phyloP scores from a whole-genome alignment of 2,888 invertebrate genomes.

The Reticulitermes lucifugus region DNA sequence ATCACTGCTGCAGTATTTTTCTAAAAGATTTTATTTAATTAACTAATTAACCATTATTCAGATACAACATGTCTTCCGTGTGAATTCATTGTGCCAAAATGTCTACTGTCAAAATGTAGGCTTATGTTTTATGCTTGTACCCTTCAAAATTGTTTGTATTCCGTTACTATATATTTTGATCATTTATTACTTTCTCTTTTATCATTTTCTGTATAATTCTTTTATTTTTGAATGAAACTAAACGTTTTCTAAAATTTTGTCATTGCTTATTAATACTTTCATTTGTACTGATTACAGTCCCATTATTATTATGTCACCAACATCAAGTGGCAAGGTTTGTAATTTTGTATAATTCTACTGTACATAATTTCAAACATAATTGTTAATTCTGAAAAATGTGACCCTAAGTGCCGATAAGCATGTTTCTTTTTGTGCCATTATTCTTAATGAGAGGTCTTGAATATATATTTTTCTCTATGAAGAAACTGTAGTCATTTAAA shows the following conservation, averaged over 20 bases:
- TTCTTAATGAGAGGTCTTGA: neutral
- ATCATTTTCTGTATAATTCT: constrained; percentile 15
- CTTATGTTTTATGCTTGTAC: constrained; percentile 29
- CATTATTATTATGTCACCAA: constrained; percentile 7
- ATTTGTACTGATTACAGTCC: neutral
- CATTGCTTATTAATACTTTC: neutral
- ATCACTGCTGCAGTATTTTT: constrained; percentile 47
- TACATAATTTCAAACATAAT: neutral
- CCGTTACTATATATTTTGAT: neutral
- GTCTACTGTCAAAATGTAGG: constrained; percentile 37
- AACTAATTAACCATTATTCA: constrained; percentile 36
- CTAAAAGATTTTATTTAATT: constrained; percentile 31
- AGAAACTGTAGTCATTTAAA: neutral
- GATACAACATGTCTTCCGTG: constrained; percentile 46
- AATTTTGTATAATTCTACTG: constrained; percentile 34
- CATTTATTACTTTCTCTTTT: constrained; percentile 30
- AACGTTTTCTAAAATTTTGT: constrained; percentile 4
- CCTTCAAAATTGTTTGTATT: constrained; percentile 14
- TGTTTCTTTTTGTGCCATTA: constrained; percentile 17
- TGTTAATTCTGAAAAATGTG: neutral
- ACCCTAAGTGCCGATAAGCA: neutral
- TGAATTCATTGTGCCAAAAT: constrained; percentile 53
- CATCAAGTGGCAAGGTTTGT: constrained; percentile 7
- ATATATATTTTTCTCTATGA: neutral
- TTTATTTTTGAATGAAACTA: constrained; percentile 6